These are phyloP conservation scores for Callithrix jacchus DNA, from an alignment of 2,113 vertebrate species.

Conservation along the genomic window DNA sequence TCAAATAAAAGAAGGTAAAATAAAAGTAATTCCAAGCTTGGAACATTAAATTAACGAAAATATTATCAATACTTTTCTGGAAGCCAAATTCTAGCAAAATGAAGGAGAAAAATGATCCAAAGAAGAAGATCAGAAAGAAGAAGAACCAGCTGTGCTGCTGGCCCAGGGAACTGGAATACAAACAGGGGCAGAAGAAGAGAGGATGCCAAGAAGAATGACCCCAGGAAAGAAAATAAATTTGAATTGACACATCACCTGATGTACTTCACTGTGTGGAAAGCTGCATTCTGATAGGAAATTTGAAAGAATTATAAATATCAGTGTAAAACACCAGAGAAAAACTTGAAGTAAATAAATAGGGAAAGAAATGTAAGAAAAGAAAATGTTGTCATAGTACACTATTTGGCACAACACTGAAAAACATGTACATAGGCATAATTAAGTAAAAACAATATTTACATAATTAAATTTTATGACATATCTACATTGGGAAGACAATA, in stretches of 20 bases:
- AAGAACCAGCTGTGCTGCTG: not conserved
- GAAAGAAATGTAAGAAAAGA: not conserved
- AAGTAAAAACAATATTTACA: not conserved
- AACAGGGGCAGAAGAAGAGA: not conserved
- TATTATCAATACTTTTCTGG: not conserved
- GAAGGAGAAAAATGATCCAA: not conserved
- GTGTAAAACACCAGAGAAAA: not conserved
- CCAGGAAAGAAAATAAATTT: slow-evolving; percentile 5
- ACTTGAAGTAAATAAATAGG: not conserved
- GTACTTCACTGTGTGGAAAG: not conserved
- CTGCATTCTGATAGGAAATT: not conserved
- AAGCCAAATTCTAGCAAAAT: not conserved
- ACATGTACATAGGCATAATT: not conserved
- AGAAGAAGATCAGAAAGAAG: not conserved
- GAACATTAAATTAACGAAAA: no score
- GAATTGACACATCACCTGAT: not conserved
- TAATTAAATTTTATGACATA: not conserved
- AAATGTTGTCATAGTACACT: not conserved
- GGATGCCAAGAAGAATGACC: not conserved
- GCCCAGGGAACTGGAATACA: not conserved
- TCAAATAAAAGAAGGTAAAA: not conserved
- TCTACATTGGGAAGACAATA: not conserved
- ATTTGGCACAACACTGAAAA: not conserved
- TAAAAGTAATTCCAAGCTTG: not conserved
- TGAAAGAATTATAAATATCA: not conserved